phyloP scores from a whole-genome alignment of 2,113 vertebrate species.

The Pelmatolapia mariae region DNA sequence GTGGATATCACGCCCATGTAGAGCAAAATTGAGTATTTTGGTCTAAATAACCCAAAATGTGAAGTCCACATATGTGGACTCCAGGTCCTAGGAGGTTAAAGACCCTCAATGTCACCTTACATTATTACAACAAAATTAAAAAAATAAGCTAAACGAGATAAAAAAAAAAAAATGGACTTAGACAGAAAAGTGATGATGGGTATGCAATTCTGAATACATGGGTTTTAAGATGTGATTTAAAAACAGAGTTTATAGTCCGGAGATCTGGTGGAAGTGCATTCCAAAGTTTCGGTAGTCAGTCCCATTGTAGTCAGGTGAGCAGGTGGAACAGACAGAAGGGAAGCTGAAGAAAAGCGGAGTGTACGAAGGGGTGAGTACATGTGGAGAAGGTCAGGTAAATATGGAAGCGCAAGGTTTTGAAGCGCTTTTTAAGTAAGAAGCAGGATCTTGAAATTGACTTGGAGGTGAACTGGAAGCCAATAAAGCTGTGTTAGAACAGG shows the following conservation, averaged over 20 bases:
- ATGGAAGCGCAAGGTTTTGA: not conserved
- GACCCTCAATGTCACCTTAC: not conserved
- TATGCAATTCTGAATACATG: not conserved
- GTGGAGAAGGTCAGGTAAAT: not conserved
- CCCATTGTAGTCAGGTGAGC: not conserved
- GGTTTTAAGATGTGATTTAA: not conserved
- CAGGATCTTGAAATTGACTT: not conserved
- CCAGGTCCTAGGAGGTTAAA: not conserved
- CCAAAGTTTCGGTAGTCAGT: not conserved
- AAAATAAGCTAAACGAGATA: not conserved
- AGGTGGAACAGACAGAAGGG: not conserved
- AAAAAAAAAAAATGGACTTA: not conserved
- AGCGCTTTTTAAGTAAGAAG: not conserved
- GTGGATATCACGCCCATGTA: accelerated
- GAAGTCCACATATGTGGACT: not conserved
- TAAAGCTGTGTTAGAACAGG: not conserved
- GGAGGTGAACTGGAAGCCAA: not conserved
- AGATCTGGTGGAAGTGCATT: not conserved
- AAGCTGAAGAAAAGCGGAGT: not conserved
- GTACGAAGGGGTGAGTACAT: not conserved
- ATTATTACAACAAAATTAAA: not conserved
- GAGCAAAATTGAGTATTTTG: not conserved
- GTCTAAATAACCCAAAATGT: not conserved
- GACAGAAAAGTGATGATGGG: not conserved
- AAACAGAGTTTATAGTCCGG: not conserved